These are phyloP conservation scores for Zalophus californianus DNA, from an alignment of 2,797 vertebrate species.

Conservation along the genomic window DNA sequence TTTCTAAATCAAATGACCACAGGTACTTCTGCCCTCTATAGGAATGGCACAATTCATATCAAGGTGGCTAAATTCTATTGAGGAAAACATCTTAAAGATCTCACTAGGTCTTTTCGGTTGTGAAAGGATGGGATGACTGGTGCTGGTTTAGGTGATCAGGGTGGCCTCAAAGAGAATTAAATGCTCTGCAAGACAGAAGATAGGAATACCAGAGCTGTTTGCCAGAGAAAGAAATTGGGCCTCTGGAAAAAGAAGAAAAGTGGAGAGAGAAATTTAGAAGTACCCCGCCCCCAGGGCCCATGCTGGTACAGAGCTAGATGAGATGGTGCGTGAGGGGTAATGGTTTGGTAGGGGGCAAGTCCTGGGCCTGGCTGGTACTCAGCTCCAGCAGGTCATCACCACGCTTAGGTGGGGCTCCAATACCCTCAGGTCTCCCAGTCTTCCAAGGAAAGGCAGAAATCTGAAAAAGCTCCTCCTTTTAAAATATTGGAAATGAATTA, in stretches of 20 bases:
- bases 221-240: not conserved
- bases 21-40: not conserved
- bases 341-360: not conserved
- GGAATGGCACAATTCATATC: not conserved
- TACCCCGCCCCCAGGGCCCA: too few species aligned
- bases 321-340: not conserved
- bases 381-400: not conserved
- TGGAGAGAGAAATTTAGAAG: not conserved
- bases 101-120: not conserved
- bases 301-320: not conserved
- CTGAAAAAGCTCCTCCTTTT: not conserved
- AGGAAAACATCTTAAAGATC: not conserved
- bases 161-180: not conserved
- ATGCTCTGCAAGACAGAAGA: not conserved
- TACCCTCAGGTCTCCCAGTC: not conserved
- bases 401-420: not conserved
- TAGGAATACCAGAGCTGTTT: not conserved
- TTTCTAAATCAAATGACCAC: not conserved
- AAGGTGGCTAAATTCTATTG: not conserved
- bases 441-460: constrained; percentile 1
- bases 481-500: constrained; percentile 46
- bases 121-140: not conserved
- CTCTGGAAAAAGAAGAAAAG: not conserved
- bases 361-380: not conserved
- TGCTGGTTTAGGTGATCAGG: not conserved